phyloP scores from a whole-genome alignment of 2,797 vertebrate genomes.

The Malurus splendens region DNA sequence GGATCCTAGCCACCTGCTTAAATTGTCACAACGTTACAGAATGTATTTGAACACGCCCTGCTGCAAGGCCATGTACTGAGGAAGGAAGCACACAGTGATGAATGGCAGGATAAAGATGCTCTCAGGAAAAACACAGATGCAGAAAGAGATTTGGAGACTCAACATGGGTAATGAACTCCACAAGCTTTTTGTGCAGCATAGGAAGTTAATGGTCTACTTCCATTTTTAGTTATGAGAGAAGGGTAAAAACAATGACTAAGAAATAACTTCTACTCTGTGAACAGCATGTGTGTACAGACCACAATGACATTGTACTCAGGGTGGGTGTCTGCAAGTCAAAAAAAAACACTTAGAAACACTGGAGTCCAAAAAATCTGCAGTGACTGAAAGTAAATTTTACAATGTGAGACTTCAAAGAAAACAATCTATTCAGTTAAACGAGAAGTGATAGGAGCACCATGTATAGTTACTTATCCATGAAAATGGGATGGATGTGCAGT shows the following conservation, averaged over 20 bases:
- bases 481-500: background rate
- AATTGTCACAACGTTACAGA: background rate
- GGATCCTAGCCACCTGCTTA: background rate
- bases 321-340: background rate
- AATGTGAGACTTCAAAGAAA: background rate
- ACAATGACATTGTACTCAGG: background rate
- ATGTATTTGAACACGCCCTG: background rate
- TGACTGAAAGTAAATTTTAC: background rate
- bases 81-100: background rate
- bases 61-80: background rate
- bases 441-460: background rate
- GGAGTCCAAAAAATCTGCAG: background rate
- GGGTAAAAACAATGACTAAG: background rate
- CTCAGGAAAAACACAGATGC: background rate
- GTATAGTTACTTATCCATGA: conserved; percentile 22
- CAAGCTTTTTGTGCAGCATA: background rate
- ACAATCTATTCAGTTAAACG: background rate
- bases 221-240: background rate
- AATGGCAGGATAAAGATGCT: background rate
- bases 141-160: background rate
- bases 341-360: background rate
- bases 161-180: background rate
- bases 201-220: background rate
- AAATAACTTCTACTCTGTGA: background rate
- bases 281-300: background rate